Evolutionary conservation across 2,888 invertebrate genomes (phyloP), one percentile per base, ranked within the genome.

Genomic region (Geophilus truncorum): DNA sequence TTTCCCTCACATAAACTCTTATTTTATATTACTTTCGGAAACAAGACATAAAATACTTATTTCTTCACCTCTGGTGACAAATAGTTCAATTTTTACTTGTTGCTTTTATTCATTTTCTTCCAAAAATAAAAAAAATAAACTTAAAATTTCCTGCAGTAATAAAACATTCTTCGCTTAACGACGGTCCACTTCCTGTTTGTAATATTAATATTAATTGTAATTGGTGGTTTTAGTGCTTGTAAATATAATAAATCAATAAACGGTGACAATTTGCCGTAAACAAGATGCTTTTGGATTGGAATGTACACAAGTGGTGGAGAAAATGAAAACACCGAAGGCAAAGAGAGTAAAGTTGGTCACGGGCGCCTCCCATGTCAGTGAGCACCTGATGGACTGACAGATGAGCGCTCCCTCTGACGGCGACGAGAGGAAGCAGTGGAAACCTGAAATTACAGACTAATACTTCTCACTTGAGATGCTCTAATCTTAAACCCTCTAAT

Each of bases 381-480:
- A 1, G 57, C 57, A 57, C 18, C 57, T 57, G 57, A 57, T 9
- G 23, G 57, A 57, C 18, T 18, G 57, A 57, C 57, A 18, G 57
- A 5, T 23, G 57, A 57, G 57, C 2, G 57, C 18, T 18, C 57
- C 57, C 57, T 57, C 57, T 57, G 57, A 57, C 23, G 57, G 57
- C 57, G 18, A 57, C 57, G 57, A 57, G 18, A 57, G 57, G 57
- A 57, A 57, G 57, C 51, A 51, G 51, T 51, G 51, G 51, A 57
- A 57, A 57, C 57, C 57, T 57, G 18, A 57, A 57, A 57, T 57
- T 57, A 57, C 18, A 57, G 57, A 18, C 57, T 57, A 57, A 21
- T 57, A 57, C 57, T 57, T 57, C 57, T 57, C 57, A 57, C 57
- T 57, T 57, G 57, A 57, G 57, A 57, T 57, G 57, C 57, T 57